Evolutionary conservation across 1,140 invertebrate species (phyloP), one percentile per base, ranked within the genome.

Genomic region (Scaptomyza hsui): DNA sequence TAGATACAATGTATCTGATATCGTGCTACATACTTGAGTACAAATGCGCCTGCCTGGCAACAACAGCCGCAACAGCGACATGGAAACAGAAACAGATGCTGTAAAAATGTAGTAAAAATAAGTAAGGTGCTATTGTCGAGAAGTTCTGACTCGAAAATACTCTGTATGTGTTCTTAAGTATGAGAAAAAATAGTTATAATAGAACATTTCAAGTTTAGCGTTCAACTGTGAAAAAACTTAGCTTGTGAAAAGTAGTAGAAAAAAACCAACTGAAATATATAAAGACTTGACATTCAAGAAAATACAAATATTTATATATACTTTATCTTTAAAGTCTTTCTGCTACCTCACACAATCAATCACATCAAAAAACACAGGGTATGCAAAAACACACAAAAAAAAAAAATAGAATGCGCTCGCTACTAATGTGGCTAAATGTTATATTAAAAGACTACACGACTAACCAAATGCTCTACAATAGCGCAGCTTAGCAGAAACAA

Each of bases 351-450:
- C n/a, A n/a, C n/a, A n/a, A n/a, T n/a, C 21, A 0, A 24, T 24
- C 4, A 5, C 4, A 5, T 24, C 4, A 24, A 5, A 5, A 0
- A 24, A 24, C 24, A 55, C 15, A 44, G 29, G 29, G 29, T 32
- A 32, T 32, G 10, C 24, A 24, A 24, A 26, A 19, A 29, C 3
- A 64, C 47, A 19, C 59, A n/a, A 24, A 39, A 53, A 71, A 62
- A 64, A 39, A 76, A 73, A 78, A 56, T n/a, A n/a, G n/a, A 49
- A 60, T 59, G 64, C 60, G 79, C 72, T 78, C n/a, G 59, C 52
- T 68, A 62, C 79, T 75, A 83, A 82, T 82, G 79, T 78, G 71
- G 53, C 65, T 70, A 76, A 79, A 75, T 75, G 69, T 76, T 80
- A 44, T 45, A 59, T 78, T 73, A 74, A 74, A 68, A 59, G 75